Evolutionary conservation across 2,888 invertebrate genomes (phyloP), one percentile per base, ranked within the genome.

Genomic region (Lycophotia porphyrea): DNA sequence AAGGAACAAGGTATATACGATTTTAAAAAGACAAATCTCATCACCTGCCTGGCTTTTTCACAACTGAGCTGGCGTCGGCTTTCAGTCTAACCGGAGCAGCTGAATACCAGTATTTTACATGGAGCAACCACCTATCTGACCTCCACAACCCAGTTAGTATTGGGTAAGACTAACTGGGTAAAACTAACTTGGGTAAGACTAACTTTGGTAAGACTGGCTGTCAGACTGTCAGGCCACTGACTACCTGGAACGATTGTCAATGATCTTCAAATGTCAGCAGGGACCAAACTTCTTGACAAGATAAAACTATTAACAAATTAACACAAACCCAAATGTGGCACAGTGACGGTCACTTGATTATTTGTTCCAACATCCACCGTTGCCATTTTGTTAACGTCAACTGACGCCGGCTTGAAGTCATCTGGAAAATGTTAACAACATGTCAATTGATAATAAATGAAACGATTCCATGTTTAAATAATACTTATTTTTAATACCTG

Each of bases 381-480:
- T 55, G 99, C 99, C 97, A 98, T 98, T 96, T 99, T 98, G 90
- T 98, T 98, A 65, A 98, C 98, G 94, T 99, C 99, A 73, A 99
- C 99, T 89, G 99, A 99, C n/a, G 99, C 99, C 87, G 99, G 99
- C 94, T 99, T 99, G 94, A 99, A 99, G 95, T 99, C 99, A 98
- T 99, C 99, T 99, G 95, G 71, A 97, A 97, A 18, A 58, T 61
- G 11, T 47, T 18, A 76, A 74, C 9, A 44, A 58, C 0, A 66
- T 42, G 5, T 69, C 34, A 63, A 36, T 31, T 31, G 18, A 36
- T 21, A 11, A 36, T 31, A 64, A 63, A 64, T 31, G 21, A 24
- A 44, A 13, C 18, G n/a, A 47, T 18, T 36, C 36, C 1, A 49
- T 49, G 39, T 49, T 77, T 34, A 1, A 67, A 64, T 36, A 39